A percentile compares a stretch with the other conserved stretches of the same genome.
These are phyloP conservation scores for Elaphurus davidianus DNA, from an alignment of 2,113 vertebrate genomes.

Conservation along the genomic window DNA sequence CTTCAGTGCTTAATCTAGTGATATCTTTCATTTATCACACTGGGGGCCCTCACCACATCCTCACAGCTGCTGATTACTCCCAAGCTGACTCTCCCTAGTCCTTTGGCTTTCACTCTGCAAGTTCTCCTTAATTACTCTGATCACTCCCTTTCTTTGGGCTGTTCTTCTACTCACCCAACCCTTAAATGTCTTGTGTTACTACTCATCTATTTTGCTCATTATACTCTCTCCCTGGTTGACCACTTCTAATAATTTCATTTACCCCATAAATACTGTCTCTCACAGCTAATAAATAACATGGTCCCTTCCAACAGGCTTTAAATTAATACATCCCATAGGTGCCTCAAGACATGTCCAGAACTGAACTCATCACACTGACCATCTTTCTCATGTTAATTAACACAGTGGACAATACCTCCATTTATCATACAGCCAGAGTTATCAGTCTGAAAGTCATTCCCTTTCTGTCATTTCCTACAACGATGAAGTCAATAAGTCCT, in stretches of 20 bases:
- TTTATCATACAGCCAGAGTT: neutral
- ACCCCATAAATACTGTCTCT: neutral
- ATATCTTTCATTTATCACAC: neutral
- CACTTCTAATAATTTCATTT: neutral
- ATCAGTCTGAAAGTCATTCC: neutral
- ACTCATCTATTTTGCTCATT: neutral
- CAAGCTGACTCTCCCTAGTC: neutral
- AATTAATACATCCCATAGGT: neutral
- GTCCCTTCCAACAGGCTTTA: neutral
- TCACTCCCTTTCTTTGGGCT: neutral
- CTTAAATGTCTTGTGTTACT: neutral
- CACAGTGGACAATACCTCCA: neutral
- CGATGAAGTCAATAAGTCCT: neutral
- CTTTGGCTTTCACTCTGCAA: neutral
- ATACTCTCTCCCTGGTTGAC: neutral
- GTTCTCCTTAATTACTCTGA: neutral
- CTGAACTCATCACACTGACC: neutral
- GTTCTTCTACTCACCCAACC: neutral
- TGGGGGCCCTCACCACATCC: neutral
- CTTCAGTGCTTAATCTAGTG: neutral
- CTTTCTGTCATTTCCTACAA: neutral
- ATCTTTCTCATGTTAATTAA: neutral
- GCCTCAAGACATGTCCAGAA: neutral
- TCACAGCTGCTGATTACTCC: neutral
- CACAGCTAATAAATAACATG: neutral